Evolutionary conservation across 1,140 invertebrate genomes (phyloP), one percentile per base, ranked within the genome.

Genomic region (Nebria ingens): DNA sequence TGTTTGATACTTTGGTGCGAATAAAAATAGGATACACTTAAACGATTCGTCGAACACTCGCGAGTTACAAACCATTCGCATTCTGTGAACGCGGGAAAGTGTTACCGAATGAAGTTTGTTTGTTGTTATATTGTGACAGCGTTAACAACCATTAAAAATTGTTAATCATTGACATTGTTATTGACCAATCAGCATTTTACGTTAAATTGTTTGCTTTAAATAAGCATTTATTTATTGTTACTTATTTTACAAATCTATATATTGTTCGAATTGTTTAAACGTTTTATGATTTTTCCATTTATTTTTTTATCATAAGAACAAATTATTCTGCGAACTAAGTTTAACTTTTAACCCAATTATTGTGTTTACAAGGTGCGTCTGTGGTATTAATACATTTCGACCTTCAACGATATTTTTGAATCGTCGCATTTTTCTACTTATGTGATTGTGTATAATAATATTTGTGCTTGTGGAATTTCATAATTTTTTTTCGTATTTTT

Each of bases 401-500:
- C 40, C 40, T 45, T 45, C 40, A 17, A 12, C 17, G 17, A 9
- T 45, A 45, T 45, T 45, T 45, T 17, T 45, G 40, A 45, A 45
- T 45, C 25, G 40, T 45, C 4, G 17, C n/a, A 9, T 34, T 34
- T 34, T 34, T 45, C 17, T 3, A 4, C 15, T 45, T 45, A 17
- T 11, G 6, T 45, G 40, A 45, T 12, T 45, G 15, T 34, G 40
- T 45, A 45, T 45, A 17, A 4, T 45, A 45, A 6, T 45, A 45
- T 45, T 45, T 17, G 40, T 29, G 4, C 13, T 29, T n/a, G 25
- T 6, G 15, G 15, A 45, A 45, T 45, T 45, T 3, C 17, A 17
- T 45, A 12, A 45, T 45, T 55, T 58, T 50, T 34, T 53, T 57
- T 59, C n/a, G 54, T 56, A 65, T 45, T 59, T 70, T 70, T 11